A percentile compares a stretch with the other conserved stretches of the same genome.
Evolutionary conservation across 2,888 invertebrate genomes (phyloP).

Genomic region (Asteroscopus sphinx): DNA sequence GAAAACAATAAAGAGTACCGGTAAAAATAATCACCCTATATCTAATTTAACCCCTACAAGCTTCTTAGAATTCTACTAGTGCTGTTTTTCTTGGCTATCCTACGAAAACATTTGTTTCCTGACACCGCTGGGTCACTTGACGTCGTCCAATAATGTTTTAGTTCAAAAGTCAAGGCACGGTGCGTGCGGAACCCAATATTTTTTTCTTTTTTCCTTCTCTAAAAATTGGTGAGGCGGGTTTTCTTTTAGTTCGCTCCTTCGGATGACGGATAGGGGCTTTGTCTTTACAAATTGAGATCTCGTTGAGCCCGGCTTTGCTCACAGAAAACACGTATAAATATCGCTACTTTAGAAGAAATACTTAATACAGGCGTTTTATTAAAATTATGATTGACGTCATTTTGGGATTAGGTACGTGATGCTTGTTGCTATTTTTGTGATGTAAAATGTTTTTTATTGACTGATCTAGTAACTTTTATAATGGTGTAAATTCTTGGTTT

Average conservation of each 20-base stretch:
- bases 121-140: too few species aligned
- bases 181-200: slow-evolving; percentile 45
- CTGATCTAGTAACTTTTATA: not conserved
- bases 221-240: slow-evolving; percentile 46
- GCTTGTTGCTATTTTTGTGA: slow-evolving; percentile 29
- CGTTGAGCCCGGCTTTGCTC: slow-evolving; percentile 59
- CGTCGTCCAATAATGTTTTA: not conserved
- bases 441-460: slow-evolving; percentile 20
- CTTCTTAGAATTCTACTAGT: too few species aligned
- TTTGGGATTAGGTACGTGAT: slow-evolving; percentile 40
- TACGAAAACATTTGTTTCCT: too few species aligned
- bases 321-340: slow-evolving; percentile 62
- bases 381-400: slow-evolving; percentile 58
- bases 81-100: too few species aligned
- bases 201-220: slow-evolving; percentile 36
- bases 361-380: slow-evolving; percentile 52
- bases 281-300: slow-evolving; percentile 76
- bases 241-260: slow-evolving; percentile 51
- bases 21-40: too few species aligned
- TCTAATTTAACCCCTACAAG: too few species aligned
- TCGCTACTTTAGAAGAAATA: slow-evolving; percentile 58
- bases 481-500: not conserved
- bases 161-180: slow-evolving; percentile 9
- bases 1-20: too few species aligned
- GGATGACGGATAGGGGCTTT: slow-evolving; percentile 75